Evolutionary conservation across 2,888 invertebrate species (phyloP).

Genomic region (Macrophya alboannulata): DNA sequence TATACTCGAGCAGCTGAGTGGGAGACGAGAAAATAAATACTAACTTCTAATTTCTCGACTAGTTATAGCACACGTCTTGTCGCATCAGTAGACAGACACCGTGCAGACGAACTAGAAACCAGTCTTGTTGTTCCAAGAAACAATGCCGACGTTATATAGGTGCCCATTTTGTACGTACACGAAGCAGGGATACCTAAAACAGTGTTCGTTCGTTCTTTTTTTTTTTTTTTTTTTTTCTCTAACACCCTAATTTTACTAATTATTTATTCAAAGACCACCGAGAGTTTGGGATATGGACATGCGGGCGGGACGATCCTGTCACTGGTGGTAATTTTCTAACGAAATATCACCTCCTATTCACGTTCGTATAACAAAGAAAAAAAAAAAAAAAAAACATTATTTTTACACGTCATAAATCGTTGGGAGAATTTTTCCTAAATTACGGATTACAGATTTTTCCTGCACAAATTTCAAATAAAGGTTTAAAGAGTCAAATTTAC

Average conservation of each 20-base stretch:
- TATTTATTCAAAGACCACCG: constrained; percentile 54
- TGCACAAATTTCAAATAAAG: not conserved
- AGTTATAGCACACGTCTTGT: not conserved
- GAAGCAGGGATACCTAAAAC: not conserved
- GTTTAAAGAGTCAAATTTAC: not conserved
- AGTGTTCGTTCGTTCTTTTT: no score
- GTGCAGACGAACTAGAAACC: not conserved
- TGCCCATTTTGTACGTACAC: not conserved
- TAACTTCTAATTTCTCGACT: constrained; percentile 42
- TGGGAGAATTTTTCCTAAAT: not conserved
- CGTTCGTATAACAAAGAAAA: no score
- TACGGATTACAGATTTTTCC: not conserved
- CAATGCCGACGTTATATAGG: constrained; percentile 22
- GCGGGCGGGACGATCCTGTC: constrained; percentile 44
- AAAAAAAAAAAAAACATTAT: not conserved
- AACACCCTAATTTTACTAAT: constrained; percentile 52
- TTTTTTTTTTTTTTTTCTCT: not conserved
- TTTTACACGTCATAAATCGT: not conserved
- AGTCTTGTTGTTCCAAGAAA: constrained; percentile 42
- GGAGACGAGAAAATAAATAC: constrained; percentile 52
- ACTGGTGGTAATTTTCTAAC: constrained; percentile 25
- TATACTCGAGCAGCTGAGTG: constrained; percentile 28
- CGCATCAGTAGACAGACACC: not conserved
- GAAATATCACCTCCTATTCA: constrained; percentile 37
- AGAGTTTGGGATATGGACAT: constrained; percentile 8